These are phyloP conservation scores for Rhodeus uyekii DNA, from an alignment of 2,797 vertebrate genomes.

Conservation along the genomic window DNA sequence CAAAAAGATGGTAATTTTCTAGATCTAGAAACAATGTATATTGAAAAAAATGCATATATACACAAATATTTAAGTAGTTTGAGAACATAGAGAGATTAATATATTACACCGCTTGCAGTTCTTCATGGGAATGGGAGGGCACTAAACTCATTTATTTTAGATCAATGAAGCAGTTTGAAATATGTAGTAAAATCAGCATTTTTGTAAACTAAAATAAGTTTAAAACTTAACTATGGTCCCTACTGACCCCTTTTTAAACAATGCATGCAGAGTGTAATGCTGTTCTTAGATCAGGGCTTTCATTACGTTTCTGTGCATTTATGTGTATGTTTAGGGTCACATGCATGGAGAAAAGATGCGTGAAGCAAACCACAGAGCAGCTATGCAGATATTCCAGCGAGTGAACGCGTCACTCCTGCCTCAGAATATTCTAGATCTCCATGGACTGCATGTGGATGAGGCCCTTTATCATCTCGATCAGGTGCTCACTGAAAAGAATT, in stretches of 20 bases:
- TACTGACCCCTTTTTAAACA: not conserved
- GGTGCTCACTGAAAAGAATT: slow-evolving; percentile 85
- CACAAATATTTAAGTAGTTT: not conserved
- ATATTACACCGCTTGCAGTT: not conserved
- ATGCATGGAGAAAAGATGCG: slow-evolving; percentile 91
- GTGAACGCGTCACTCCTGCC: slow-evolving; percentile 91
- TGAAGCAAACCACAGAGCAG: slow-evolving; percentile 91
- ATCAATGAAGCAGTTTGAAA: not conserved
- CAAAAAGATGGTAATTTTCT: not conserved
- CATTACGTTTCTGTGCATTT: not conserved
- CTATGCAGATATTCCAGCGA: slow-evolving; percentile 88
- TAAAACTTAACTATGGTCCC: not conserved
- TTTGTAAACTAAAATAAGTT: not conserved
- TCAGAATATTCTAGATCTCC: slow-evolving; percentile 93
- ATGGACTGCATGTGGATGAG: slow-evolving; percentile 94
- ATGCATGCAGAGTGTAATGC: not conserved
- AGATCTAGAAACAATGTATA: no score
- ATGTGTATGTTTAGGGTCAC: slow-evolving; percentile 76
- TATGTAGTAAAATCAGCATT: not conserved
- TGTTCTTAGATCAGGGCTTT: not conserved
- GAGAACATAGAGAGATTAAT: not conserved
- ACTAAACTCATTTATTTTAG: not conserved
- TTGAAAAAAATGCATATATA: no score
- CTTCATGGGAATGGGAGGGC: not conserved
- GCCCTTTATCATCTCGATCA: slow-evolving; percentile 83